Percentiles rank a stretch among this genome's conserved stretches.
These are phyloP conservation scores for Tonatia bakeri DNA, from an alignment of 2,113 vertebrate species.

Conservation along the genomic window DNA sequence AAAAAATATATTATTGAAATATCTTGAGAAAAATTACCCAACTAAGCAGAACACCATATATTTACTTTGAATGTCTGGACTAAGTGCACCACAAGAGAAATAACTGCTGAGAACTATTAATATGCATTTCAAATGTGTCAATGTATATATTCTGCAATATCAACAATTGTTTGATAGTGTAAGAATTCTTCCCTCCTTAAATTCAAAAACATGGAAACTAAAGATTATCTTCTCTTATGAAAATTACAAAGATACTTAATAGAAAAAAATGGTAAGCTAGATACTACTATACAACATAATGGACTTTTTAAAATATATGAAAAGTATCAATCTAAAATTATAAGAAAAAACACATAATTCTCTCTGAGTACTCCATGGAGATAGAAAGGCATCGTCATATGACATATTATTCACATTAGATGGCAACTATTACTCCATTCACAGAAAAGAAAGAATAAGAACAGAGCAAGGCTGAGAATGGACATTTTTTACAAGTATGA, in stretches of 20 bases:
- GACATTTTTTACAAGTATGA: background rate
- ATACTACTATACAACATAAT: background rate
- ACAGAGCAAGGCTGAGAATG: background rate
- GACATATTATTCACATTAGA: background rate
- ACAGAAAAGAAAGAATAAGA: background rate
- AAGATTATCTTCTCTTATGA: background rate
- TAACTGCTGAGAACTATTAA: background rate
- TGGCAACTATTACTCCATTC: background rate
- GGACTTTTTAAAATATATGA: background rate
- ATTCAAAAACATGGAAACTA: background rate
- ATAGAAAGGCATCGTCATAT: background rate
- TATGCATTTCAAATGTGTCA: background rate
- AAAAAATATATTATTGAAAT: conserved; percentile 29
- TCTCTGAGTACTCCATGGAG: background rate
- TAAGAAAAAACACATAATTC: background rate
- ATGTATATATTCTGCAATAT: background rate
- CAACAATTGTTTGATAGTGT: background rate
- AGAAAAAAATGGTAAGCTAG: background rate
- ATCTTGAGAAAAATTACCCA: background rate
- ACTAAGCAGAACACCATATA: background rate
- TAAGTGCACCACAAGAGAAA: background rate
- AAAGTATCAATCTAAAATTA: conserved; percentile 29
- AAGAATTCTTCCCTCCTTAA: background rate
- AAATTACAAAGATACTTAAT: background rate
- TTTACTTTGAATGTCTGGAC: background rate